Conservation (phyloP, 30 jellyfish, hydroid and myxozoan genomes). For the Nemopilema nomurai region DNA sequence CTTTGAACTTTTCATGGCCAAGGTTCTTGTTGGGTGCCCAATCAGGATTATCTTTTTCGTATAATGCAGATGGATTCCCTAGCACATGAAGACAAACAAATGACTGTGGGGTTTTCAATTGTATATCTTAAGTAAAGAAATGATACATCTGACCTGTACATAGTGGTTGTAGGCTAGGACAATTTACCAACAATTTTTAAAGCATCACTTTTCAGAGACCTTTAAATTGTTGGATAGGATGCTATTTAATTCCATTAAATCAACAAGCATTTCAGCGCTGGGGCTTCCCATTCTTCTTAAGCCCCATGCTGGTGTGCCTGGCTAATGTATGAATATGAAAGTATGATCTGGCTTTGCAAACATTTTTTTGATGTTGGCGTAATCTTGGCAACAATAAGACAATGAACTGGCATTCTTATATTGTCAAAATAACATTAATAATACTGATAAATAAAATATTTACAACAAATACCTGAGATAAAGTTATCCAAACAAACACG, state of each 20-base stretch:
- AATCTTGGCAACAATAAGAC: conserved; percentile 13
- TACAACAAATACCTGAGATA: conserved; percentile 22
- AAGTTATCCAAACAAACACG: conserved; percentile 12
- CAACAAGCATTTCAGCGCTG: no score
- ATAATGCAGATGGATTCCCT: conserved; percentile 4
- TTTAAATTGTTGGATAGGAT: not conserved
- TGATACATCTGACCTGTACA: not conserved
- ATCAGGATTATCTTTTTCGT: conserved; percentile 10
- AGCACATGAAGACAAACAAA: not conserved
- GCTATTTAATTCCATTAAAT: not conserved
- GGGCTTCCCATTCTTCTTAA: not conserved
- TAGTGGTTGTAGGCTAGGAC: conserved; percentile 11
- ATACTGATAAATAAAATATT: not conserved
- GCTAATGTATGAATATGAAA: conserved; percentile 7
- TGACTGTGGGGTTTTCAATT: not conserved
- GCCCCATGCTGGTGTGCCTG: conserved; percentile 7
- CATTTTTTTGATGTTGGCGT: conserved; percentile 2
- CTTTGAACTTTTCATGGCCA: conserved; percentile 16
- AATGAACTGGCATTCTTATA: not conserved
- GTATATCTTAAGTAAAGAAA: not conserved
- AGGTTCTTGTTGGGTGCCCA: conserved; percentile 22
- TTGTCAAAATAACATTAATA: not conserved
- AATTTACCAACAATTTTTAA: conserved; percentile 4
- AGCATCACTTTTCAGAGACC: conserved; percentile 3
- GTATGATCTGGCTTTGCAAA: conserved; percentile 11